Percentiles rank a stretch among this genome's conserved stretches.
Evolutionary conservation across 2,113 vertebrate species (phyloP).

Genomic region (Cygnus atratus): DNA sequence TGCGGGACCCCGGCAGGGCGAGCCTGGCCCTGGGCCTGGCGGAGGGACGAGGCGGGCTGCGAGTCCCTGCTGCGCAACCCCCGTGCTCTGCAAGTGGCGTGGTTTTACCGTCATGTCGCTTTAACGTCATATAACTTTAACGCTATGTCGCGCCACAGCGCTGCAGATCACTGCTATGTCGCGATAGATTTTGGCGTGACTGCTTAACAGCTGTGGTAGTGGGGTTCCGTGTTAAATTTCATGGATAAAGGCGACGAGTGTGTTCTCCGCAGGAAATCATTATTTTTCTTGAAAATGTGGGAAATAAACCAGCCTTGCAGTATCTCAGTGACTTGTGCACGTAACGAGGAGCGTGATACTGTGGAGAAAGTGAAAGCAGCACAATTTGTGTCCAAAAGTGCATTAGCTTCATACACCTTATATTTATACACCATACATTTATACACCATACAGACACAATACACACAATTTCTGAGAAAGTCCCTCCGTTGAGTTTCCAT

Average conservation of each 20-base stretch:
- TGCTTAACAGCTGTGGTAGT: fast-evolving
- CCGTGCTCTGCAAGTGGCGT: no score
- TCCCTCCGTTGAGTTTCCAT: background rate
- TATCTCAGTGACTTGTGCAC: fast-evolving
- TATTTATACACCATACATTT: background rate
- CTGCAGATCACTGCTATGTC: fast-evolving
- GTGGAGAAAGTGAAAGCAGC: background rate
- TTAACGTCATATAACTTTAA: no score
- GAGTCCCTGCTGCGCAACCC: no score
- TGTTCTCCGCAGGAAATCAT: background rate
- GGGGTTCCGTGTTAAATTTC: fast-evolving
- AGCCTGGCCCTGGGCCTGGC: no score
- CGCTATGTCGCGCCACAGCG: background rate
- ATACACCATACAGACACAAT: fast-evolving
- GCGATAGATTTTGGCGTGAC: fast-evolving
- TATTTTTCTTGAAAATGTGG: background rate
- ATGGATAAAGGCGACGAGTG: fast-evolving
- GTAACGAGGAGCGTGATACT: fast-evolving
- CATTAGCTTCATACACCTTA: fast-evolving
- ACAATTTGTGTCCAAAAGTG: background rate
- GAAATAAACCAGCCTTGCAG: fast-evolving
- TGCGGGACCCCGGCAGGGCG: fast-evolving
- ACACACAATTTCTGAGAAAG: background rate
- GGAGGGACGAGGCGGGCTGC: no score
- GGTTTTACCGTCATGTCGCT: no score